Percentiles rank a stretch among this genome's conserved stretches.
Conservation (phyloP, 1,140 invertebrate species). For the Lucilia cuprina region DNA sequence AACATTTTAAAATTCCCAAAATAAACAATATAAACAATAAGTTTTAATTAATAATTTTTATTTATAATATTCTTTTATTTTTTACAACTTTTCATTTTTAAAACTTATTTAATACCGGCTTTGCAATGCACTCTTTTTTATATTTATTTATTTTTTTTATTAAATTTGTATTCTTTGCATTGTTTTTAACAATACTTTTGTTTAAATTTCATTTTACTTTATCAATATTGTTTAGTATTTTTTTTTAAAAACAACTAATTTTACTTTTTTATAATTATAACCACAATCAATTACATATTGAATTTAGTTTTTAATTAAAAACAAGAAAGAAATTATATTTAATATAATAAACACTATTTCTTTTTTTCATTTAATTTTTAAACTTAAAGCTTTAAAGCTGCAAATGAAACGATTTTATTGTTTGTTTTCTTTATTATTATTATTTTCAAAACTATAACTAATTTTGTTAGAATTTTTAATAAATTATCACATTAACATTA, state of each 20-base stretch:
- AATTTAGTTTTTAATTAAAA: background rate
- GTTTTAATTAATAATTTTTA: background rate
- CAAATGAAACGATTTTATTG: constrained; percentile 11
- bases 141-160: background rate
- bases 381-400: background rate
- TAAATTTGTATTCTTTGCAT: background rate
- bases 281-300: background rate
- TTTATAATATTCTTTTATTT: background rate
- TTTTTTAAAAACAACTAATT: background rate
- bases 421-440: background rate
- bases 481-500: constrained; percentile 15
- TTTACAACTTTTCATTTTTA: constrained; percentile 12
- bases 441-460: constrained; percentile 4
- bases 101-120: background rate
- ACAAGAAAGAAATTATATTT: background rate
- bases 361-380: background rate
- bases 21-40: no score
- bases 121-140: background rate
- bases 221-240: background rate
- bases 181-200: background rate
- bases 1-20: no score
- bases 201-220: background rate
- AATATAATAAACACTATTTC: background rate
- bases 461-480: background rate
- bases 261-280: background rate